phyloP scores from a whole-genome alignment of 2,888 invertebrate genomes.

The Venusia cambrica region DNA sequence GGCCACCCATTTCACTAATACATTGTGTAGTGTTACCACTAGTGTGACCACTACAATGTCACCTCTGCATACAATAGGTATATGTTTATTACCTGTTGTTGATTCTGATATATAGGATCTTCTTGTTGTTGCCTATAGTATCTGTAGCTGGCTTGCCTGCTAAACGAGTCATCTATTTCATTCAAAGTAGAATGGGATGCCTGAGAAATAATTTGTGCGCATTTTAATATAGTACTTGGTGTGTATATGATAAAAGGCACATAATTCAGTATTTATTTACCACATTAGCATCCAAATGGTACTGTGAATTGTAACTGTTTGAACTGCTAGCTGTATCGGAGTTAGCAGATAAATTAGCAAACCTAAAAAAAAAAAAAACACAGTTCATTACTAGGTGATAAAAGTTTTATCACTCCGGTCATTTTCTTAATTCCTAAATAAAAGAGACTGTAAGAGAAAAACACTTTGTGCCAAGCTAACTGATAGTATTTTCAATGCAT shows the following conservation, averaged over 20 bases:
- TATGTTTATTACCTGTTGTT: constrained; percentile 79
- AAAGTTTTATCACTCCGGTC: too few species aligned
- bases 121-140: constrained; percentile 65
- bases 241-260: neutral
- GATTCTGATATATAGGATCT: constrained; percentile 75
- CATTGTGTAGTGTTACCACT: too few species aligned
- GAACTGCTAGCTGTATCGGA: constrained; percentile 72
- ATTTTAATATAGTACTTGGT: constrained; percentile 1
- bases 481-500: too few species aligned
- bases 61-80: too few species aligned
- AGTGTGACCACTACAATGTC: too few species aligned
- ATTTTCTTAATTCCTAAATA: too few species aligned
- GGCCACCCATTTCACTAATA: too few species aligned
- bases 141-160: constrained; percentile 71
- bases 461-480: too few species aligned
- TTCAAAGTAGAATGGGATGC: constrained; percentile 71
- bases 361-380: constrained; percentile 68
- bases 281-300: constrained; percentile 65
- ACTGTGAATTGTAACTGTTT: constrained; percentile 68
- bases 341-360: constrained; percentile 84
- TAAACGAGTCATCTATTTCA: constrained; percentile 74
- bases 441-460: too few species aligned
- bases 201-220: constrained; percentile 34
- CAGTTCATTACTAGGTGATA: too few species aligned
- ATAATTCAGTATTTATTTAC: constrained; percentile 39